Base-by-base conservation (phyloP, 2,113 vertebrate genomes). In the Bubo bubo region DNA sequence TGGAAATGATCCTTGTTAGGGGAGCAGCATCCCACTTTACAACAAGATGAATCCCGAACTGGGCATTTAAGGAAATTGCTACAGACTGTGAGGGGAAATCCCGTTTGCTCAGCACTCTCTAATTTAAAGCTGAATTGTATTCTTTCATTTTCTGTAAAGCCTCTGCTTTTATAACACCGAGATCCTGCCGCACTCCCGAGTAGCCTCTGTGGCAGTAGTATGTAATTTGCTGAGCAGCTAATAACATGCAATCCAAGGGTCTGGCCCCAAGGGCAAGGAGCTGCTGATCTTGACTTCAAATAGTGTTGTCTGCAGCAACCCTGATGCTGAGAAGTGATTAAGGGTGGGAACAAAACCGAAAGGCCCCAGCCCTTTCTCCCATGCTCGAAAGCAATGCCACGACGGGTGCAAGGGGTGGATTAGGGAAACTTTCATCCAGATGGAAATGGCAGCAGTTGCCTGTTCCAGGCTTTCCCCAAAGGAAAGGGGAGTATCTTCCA, bases 61-160 rank as follows among this genome's bases (percentile, higher is more conserved):
- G 10, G 95, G 97, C 95, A 26, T 68, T 97, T 95, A 95, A 58
- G 68, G 81, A 91, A 95, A 86, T 84, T 74, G 92, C 39, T 81
- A 13, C 1, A 56, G 89, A 70, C 49, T 22, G 72, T 12, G 77
- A 70, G 74, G 72, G 90, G 43, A 86, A 91, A 96, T 92, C 95
- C 89, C 4, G 35, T 56, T 80, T 85, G 92, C 90, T 76, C 88
- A 97, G 91, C 94, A 89, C 28, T 80, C 89, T 79, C 66, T 94
- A 74, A 84, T 90, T 94, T 88, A 59, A 87, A 91, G 77, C 74
- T 77, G 50, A 85, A 68, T 28, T 41, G 62, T 91, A 41, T 85
- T 30, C 52, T 81, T 72, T 88, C 77, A 55, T 62, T 91, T 83
- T 87, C 91, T 85, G 64, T 35, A 30, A 74, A 81, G 19, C 66